phyloP scores from a whole-genome alignment of 2,888 invertebrate genomes.

The Gryllus longicercus region DNA sequence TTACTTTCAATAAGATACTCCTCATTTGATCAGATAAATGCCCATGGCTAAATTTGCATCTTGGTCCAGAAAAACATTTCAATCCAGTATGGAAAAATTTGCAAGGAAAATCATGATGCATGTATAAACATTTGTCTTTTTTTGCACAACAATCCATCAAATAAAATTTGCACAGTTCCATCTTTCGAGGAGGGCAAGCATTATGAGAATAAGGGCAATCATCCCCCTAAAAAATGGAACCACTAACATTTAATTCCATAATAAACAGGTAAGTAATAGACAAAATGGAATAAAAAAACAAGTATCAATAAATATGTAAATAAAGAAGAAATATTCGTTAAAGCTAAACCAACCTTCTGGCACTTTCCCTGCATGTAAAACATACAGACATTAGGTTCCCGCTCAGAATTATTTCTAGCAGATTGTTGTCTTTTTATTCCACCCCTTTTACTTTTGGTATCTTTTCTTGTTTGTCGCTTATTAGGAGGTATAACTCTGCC shows the following conservation, averaged over 20 bases:
- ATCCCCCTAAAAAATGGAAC: slow-evolving; percentile 55
- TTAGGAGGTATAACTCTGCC: neutral
- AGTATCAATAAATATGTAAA: neutral
- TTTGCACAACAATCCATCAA: slow-evolving; percentile 93
- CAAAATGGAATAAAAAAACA: neutral
- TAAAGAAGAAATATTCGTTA: neutral
- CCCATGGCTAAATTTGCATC: slow-evolving; percentile 91
- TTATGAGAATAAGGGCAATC: slow-evolving; percentile 87
- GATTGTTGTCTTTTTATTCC: slow-evolving; percentile 45
- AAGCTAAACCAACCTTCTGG: slow-evolving; percentile 54
- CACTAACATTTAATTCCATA: too few species aligned
- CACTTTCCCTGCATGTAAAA: slow-evolving; percentile 89
- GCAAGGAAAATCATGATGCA: slow-evolving; percentile 97
- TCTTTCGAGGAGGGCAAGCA: slow-evolving; percentile 74
- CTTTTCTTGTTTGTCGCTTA: neutral
- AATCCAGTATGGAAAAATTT: slow-evolving; percentile 94
- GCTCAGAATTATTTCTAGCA: neutral
- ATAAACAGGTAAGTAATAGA: neutral
- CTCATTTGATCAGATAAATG: slow-evolving; percentile 77
- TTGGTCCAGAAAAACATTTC: slow-evolving; percentile 73
- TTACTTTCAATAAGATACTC: slow-evolving; percentile 53
- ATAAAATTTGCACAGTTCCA: slow-evolving; percentile 96
- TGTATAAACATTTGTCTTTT: slow-evolving; percentile 90
- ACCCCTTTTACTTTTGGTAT: slow-evolving; percentile 47
- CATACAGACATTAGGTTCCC: slow-evolving; percentile 60